Base-by-base conservation (phyloP, 2,797 vertebrate genomes). In the Amniataba percoides region DNA sequence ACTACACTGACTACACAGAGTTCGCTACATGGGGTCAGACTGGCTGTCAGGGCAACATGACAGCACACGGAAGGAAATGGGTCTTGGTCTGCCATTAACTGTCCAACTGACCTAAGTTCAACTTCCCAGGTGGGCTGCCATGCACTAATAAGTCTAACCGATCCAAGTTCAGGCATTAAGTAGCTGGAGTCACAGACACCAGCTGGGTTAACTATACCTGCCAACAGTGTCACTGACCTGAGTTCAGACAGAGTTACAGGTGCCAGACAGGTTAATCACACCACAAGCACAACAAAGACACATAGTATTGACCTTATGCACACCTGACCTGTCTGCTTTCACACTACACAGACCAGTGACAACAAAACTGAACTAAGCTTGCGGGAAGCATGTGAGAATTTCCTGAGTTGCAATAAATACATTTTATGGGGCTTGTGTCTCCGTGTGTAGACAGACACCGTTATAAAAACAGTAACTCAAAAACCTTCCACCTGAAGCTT, bases 181-280 rank as follows among this genome's bases (percentile, higher is more conserved):
- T 89, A 89, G 76, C 74, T n/a, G 43, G 68, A 91, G 87, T 89
- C 92, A 82, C 69, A 80, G 81, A 78, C 77, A 85, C 84, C 88
- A 87, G 87, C 90, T 91, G 87, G 88, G 90, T 90, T 89, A 89
- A 89, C 90, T 85, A 73, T 77, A 86, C 19, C 55, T 78, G 81
- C 73, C 87, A 87, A 81, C 74, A 52, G 76, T 74, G 83, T 88
- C 84, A 70, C 61, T 88, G 89, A 87, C 88, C 90, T 25, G 64
- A 77, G 84, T 75, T 79, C 83, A 78, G 69, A 45, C 61, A 18
- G 74, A 91, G 86, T 70, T 84, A 60, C 87, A 81, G 86, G 84
- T 85, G 81, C 74, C 85, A 90, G 84, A 86, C 84, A 72, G 91
- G 88, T 90, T 91, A 88, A 90, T 92, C 80, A 84, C 85, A 85